phyloP scores from a whole-genome alignment of 37 sponge, comb jelly and placozoan genomes.

The Mnemiopsis leidyi region DNA sequence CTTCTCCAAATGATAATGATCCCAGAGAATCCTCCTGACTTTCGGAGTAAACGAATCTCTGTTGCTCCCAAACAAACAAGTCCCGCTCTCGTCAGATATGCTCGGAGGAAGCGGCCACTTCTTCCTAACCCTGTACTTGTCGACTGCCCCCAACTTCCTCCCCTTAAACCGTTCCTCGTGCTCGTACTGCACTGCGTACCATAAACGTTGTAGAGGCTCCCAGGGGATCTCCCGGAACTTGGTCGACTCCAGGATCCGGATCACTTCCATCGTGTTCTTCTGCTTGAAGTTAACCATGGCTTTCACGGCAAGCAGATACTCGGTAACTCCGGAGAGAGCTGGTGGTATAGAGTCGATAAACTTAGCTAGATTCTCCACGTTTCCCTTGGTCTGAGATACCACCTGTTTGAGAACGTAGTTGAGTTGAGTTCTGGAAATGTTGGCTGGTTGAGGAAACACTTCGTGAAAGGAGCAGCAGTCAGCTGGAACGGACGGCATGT shows the following conservation, averaged over 20 bases:
- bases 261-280: background rate
- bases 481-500: background rate
- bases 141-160: background rate
- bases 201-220: background rate
- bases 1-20: background rate
- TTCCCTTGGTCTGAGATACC: background rate
- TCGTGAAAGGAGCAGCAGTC: background rate
- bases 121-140: background rate
- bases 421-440: background rate
- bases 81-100: background rate
- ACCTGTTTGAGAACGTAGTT: background rate
- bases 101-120: background rate
- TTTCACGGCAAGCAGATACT: background rate
- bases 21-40: background rate
- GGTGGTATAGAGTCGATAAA: background rate
- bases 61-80: background rate
- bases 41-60: background rate
- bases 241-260: background rate
- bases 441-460: background rate
- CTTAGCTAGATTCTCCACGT: background rate
- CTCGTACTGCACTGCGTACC: background rate
- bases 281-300: background rate
- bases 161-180: background rate
- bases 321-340: background rate
- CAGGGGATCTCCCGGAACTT: background rate